phyloP scores from a whole-genome alignment of 2,888 invertebrate genomes.

The Adelognathus sp. region DNA sequence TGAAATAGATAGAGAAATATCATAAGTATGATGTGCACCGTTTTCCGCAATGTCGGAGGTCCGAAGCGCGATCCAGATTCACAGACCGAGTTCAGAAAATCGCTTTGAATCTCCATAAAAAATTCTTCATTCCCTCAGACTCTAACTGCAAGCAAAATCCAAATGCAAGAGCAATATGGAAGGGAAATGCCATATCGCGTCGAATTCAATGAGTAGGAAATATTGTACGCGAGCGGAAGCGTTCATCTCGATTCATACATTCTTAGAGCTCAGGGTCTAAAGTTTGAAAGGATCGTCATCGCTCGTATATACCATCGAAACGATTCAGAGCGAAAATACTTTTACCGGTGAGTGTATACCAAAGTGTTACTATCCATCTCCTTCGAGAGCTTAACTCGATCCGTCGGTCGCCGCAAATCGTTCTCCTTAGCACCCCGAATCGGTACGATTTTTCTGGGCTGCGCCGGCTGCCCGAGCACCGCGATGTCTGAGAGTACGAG shows the following conservation, averaged over 20 bases:
- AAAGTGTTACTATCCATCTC: constrained; percentile 56
- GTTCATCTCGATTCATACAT: not conserved
- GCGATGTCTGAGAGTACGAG: constrained; percentile 1
- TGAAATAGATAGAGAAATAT: too few relatives aligned
- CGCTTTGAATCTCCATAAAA: too few relatives aligned
- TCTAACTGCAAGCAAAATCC: too few relatives aligned
- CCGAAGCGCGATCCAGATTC: too few relatives aligned
- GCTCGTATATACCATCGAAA: not conserved
- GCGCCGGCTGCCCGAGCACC: constrained; percentile 26
- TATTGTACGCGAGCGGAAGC: too few relatives aligned
- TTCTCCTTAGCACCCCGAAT: constrained; percentile 60
- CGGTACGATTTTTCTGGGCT: constrained; percentile 57
- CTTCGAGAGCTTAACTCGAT: constrained; percentile 61
- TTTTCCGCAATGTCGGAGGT: too few relatives aligned
- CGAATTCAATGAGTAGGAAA: too few relatives aligned
- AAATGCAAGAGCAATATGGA: too few relatives aligned
- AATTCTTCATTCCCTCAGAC: too few relatives aligned
- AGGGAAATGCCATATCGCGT: not conserved
- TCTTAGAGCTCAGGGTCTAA: not conserved
- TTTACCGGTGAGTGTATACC: constrained; percentile 43
- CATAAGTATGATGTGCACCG: too few relatives aligned
- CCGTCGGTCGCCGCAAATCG: constrained; percentile 60
- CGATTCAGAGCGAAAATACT: constrained; percentile 37
- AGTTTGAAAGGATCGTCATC: constrained; percentile 5
- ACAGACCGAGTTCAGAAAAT: too few relatives aligned